Evolutionary conservation across 2,113 vertebrate genomes (phyloP).

Genomic region (Gobiocypris rarus): DNA sequence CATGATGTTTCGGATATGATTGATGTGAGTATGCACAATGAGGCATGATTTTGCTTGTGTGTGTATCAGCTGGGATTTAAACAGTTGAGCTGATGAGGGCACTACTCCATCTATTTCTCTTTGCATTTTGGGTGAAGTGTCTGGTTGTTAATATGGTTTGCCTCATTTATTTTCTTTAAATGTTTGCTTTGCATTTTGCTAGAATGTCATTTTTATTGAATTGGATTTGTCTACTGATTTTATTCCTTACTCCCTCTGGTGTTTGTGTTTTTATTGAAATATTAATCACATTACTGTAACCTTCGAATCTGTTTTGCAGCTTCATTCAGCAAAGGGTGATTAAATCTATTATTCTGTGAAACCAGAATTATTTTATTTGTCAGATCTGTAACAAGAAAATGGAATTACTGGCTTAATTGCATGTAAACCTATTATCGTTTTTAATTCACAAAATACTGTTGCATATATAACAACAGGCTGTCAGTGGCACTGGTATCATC

Average conservation of each 20-base stretch:
- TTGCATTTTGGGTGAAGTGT: constrained; percentile 45
- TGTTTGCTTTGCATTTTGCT: constrained; percentile 23
- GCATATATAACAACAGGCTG: constrained; percentile 1
- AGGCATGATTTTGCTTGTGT: constrained; percentile 62
- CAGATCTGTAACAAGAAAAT: constrained; percentile 19
- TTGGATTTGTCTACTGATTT: constrained; percentile 22
- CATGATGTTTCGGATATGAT: constrained; percentile 97
- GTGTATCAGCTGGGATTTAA: constrained; percentile 60
- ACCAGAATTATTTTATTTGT: neutral
- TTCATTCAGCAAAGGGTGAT: neutral
- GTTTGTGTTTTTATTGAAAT: constrained; percentile 14
- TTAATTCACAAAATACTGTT: constrained; percentile 4
- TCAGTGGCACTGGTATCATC: neutral
- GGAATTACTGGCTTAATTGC: constrained; percentile 4
- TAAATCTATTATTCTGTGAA: constrained; percentile 9
- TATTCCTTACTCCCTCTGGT: constrained; percentile 7
- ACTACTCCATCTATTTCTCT: constrained; percentile 68
- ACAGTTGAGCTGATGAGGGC: constrained; percentile 55
- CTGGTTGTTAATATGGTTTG: constrained; percentile 34
- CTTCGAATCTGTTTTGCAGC: constrained; percentile 27
- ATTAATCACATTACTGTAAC: constrained; percentile 28
- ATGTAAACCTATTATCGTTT: neutral
- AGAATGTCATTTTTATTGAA: constrained; percentile 26
- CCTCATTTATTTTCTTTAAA: constrained; percentile 37
- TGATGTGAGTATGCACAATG: constrained; percentile 82